phyloP scores from a whole-genome alignment of 2,113 vertebrate genomes.

The Pteruthius melanotis region DNA sequence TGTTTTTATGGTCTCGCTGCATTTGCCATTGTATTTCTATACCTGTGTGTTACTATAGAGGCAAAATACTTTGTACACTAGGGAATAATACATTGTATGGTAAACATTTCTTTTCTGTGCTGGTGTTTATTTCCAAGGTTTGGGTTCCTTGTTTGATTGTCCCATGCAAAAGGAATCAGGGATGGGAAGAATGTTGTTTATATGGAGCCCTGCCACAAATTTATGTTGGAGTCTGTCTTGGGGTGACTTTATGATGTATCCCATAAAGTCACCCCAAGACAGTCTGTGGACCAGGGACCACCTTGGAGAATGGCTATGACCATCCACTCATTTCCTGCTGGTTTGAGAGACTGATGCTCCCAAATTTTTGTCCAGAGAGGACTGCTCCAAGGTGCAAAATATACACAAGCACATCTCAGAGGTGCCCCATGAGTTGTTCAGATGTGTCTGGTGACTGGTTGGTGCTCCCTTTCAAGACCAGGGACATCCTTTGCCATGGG shows the following conservation, averaged over 20 bases:
- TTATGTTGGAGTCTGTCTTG: accelerated
- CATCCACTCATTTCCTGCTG: neutral
- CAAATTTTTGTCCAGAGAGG: neutral
- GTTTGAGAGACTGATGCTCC: neutral
- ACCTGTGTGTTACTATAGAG: slow-evolving; percentile 49
- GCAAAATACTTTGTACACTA: slow-evolving; percentile 58
- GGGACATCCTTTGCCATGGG: neutral
- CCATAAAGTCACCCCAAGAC: too few species aligned
- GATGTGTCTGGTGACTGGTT: neutral
- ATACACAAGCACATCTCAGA: neutral
- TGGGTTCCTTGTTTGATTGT: neutral
- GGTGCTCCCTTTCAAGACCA: neutral
- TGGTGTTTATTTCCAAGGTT: slow-evolving; percentile 16
- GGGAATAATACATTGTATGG: slow-evolving; percentile 57
- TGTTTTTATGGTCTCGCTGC: slow-evolving; percentile 28
- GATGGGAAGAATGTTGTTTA: neutral
- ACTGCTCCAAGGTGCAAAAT: neutral
- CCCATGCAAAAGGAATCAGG: neutral
- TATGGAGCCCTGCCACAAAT: neutral
- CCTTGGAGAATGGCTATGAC: neutral
- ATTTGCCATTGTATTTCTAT: slow-evolving; percentile 43
- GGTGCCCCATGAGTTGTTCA: accelerated
- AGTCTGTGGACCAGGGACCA: neutral
- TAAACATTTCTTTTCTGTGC: slow-evolving; percentile 12
- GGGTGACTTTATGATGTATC: too few species aligned